Base-by-base conservation (phyloP, 2,113 vertebrate genomes). In the Meleagris gallopavo region DNA sequence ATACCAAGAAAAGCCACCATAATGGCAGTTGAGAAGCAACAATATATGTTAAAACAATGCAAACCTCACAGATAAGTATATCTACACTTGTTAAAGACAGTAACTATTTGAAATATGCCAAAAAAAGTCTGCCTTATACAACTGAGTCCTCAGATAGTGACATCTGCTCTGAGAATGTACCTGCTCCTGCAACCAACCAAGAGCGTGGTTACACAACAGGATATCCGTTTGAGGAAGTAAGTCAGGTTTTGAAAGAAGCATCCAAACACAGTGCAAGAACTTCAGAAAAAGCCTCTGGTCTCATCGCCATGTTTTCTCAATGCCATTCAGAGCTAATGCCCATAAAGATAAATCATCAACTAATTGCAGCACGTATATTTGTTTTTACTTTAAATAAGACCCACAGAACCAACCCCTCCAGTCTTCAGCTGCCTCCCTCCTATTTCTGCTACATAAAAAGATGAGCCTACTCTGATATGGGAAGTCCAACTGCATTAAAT, bases 61-160 rank as follows among this genome's bases (percentile, higher is more conserved):
- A 36, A 1, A 0, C 0, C 1, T 22, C 27, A 57, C 72, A 69
- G 6, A 12, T 27, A 83, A 62, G 20, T 5, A 17, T 18, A 85
- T 4, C 2, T 72, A 29, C 21, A 70, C 32, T 8, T 52, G 8
- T 61, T 61, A 77, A 83, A 90, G 83, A 11, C 4, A 64, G 21
- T n/a, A 93, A 80, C 3, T 10, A 27, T 8, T 20, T 54, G 30
- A 86, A 86, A 55, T 11, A 45, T 19, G 2, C 17, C 36, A 6
- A 2, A 2, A 5, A 67, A 86, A 52, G 38, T 6, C 3, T 21
- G 6, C 58, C 69, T 80, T 58, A 32, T 15, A 3, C 46, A 69
- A 40, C 10, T n/a, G 38, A 16, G 5, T 5, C 4, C 11, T 48
- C 7, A 50, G 41, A 32, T 10, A 69, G 45, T 5, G 30, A 43